Evolutionary conservation across 2,888 invertebrate species (phyloP).

Genomic region (Drosophila anceps): DNA sequence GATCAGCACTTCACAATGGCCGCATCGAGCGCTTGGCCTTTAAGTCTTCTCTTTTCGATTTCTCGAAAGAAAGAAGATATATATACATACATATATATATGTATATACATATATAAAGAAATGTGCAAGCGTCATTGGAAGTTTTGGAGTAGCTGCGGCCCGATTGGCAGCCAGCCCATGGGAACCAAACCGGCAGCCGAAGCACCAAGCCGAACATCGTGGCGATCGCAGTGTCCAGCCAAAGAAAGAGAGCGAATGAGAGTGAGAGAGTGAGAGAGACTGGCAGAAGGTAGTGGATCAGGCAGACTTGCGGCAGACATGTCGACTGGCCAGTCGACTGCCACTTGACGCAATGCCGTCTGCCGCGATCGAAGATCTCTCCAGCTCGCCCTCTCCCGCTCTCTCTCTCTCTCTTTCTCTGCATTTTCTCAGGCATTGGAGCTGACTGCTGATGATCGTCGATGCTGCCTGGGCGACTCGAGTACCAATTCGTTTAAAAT

Average conservation of each 20-base stretch:
- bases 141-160: conserved; percentile 61
- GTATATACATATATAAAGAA: conserved; percentile 42
- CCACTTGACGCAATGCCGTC: conserved; percentile 82
- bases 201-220: background rate
- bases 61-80: conserved; percentile 8
- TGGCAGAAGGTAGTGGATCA: background rate
- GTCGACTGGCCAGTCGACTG: conserved; percentile 73
- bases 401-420: conserved; percentile 5
- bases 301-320: conserved; percentile 75
- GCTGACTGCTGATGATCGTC: conserved; percentile 37
- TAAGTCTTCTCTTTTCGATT: conserved; percentile 1
- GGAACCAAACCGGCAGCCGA: conserved; percentile 43
- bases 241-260: background rate
- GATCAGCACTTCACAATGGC: conserved; percentile 57
- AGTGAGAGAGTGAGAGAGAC: background rate
- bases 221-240: conserved; percentile 28
- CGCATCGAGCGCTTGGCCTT: conserved; percentile 21
- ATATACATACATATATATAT: background rate
- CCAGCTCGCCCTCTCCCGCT: conserved; percentile 2
- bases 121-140: conserved; percentile 73
- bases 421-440: conserved; percentile 56
- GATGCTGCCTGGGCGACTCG: conserved; percentile 55
- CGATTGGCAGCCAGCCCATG: conserved; percentile 68
- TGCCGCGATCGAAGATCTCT: conserved; percentile 48
- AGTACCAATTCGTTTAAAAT: conserved; percentile 85